phyloP scores from a whole-genome alignment of 2,113 vertebrate species.

The Rhodinocichla rosea region DNA sequence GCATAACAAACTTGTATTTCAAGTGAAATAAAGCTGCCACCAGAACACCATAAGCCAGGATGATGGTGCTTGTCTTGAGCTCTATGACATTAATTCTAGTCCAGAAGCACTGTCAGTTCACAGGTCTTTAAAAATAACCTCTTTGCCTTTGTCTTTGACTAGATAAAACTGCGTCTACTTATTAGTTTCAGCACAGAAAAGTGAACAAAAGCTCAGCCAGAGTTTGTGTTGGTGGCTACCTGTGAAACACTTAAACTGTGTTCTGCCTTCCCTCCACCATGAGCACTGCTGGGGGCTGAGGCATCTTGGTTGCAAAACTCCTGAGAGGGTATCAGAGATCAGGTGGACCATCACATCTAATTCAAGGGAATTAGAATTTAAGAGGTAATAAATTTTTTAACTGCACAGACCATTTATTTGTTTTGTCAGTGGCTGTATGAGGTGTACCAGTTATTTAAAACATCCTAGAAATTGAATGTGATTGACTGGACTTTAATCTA shows the following conservation, averaged over 20 bases:
- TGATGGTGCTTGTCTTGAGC: not conserved
- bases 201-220: not conserved
- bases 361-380: not conserved
- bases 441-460: not conserved
- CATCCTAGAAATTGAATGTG: not conserved
- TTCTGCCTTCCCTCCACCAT: not conserved
- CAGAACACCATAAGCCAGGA: not conserved
- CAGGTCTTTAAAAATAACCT: not conserved
- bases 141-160: not conserved
- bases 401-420: not conserved
- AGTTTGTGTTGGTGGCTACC: not conserved
- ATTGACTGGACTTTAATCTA: constrained; percentile 15
- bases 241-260: not conserved
- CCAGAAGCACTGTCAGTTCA: not conserved
- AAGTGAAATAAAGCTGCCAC: not conserved
- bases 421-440: not conserved
- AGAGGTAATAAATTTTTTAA: not conserved
- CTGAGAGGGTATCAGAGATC: not conserved
- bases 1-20: not conserved
- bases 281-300: not conserved
- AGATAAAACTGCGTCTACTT: not conserved
- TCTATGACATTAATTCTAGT: not conserved
- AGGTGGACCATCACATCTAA: not conserved
- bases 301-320: not conserved
- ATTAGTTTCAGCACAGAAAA: not conserved